phyloP scores from a whole-genome alignment of 1,140 invertebrate genomes.

The Arctopsyche grandis region DNA sequence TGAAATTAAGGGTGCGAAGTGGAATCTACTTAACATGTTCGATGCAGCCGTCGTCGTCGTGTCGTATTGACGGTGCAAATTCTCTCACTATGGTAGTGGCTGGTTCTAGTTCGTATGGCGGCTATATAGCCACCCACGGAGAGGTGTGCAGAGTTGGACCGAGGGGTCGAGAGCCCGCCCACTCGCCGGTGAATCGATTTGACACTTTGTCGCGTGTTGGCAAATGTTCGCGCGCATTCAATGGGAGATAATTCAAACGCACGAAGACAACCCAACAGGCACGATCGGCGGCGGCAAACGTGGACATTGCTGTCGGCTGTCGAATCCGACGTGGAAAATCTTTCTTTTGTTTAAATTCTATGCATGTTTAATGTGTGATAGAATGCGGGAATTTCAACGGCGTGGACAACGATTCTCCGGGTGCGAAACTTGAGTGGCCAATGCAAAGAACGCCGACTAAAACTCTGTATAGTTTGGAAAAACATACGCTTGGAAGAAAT shows the following conservation, averaged over 20 bases:
- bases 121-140: conserved; percentile 26
- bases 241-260: conserved; percentile 39
- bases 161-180: conserved; percentile 10
- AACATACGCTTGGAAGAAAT: too few species aligned
- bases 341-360: neutral
- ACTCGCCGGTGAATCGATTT: conserved; percentile 20
- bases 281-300: conserved; percentile 6
- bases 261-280: conserved; percentile 1
- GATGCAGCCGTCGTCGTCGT: too few species aligned
- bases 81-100: neutral
- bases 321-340: neutral
- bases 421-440: too few species aligned
- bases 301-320: neutral
- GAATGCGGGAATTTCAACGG: too few species aligned
- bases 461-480: too few species aligned
- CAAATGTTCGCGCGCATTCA: conserved; percentile 33
- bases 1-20: too few species aligned
- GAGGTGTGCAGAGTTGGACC: neutral
- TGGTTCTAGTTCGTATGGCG: conserved; percentile 7
- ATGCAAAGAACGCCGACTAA: too few species aligned
- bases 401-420: too few species aligned
- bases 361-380: neutral
- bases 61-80: neutral
- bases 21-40: too few species aligned
- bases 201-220: conserved; percentile 35